Base-by-base conservation (phyloP, 1,140 invertebrate species). In the Lasioglossum albipes region DNA sequence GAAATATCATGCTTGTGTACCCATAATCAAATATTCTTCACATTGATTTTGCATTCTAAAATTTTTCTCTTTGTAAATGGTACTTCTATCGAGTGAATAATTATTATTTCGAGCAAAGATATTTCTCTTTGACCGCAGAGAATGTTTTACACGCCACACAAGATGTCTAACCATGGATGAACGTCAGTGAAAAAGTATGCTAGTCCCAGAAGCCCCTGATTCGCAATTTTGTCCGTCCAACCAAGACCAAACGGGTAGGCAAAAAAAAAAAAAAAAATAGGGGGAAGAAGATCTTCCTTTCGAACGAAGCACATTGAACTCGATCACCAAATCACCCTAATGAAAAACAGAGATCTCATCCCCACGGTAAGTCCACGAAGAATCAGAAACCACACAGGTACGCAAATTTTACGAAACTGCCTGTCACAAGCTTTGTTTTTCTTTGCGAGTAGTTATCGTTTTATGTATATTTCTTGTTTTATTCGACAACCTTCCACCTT, bases 401-500 rank as follows among this genome's bases (percentile, higher is more conserved):
- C 45, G 61, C 71, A 79, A 57, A 64, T 36, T 71, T 36, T 45
- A 61, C 52, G 45, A 71, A 54, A 16, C 52, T 70, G 75, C 76
- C 61, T 52, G 36, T 68, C 78, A 91, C 84, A 92, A 92, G 91
- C 91, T 92, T 92, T 91, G 78, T 91, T 91, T 92, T 91, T 92
- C 87, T 62, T 87, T 74, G 71, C 67, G n/a, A 62, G 9, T 84
- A 20, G 49, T 75, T 75, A 64, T 22, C 22, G 1, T 75, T 57
- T 65, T 68, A 27, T 65, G 72, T 49, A 49, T 36, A 49, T 49
- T 49, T 49, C 27, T 27, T 27, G 27, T 27, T 61, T 31, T 52
- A 12, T 20, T 61, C 54, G 66, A 75, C 36, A 45, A 45, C 54
- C 67, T 54, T 52, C 64, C 66, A 84, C n/a, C 73, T 62, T 27